Evolutionary conservation across 2,888 invertebrate genomes (phyloP), one percentile per base, ranked within the genome.

Genomic region (Dryomyza anilis): DNA sequence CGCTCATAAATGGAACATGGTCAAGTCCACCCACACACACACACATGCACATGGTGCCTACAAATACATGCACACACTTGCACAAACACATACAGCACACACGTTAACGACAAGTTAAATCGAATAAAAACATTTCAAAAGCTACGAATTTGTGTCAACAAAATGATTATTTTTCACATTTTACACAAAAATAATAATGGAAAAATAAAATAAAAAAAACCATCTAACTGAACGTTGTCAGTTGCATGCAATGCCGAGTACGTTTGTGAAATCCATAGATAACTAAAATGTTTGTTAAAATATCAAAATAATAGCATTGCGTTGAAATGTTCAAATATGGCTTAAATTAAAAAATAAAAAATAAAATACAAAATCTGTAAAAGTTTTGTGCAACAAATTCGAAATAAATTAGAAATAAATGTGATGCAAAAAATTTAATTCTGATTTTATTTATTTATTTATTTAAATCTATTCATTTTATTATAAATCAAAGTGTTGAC

Each of bases 41-140:
- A 55, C 2, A 53, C 55, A 12, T 8, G 21, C 21, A 12, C 48
- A 21, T 21, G 16, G 23, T 50, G 3, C 50, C 21, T 2, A 23
- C 50, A 21, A 23, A 2, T 3, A 21, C 19, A 19, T 10, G 21
- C 21, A 27, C 46, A 12, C 45, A 19, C 45, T n/a, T 53, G 19
- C 46, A 29, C 45, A 57, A 23, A 14, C n/a, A 57, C 7, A 43
- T 43, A 33, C 10, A 12, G 39, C 39, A 55, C 25, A 2, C 29
- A 33, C 21, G 45, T 19, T 14, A 46, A 43, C 16, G 29, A 45
- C 58, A 5, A 43, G 16, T 45, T 45, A 58, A 58, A 58, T 58
- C 30, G 58, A 58, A 58, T 46, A 23, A 46, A 58, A 58, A 58
- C 30, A 58, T 58, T 30, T 19, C 25, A 58, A 58, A n/a, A 1